phyloP scores from a whole-genome alignment of 1,140 invertebrate genomes.

The Drosophila azteca region DNA sequence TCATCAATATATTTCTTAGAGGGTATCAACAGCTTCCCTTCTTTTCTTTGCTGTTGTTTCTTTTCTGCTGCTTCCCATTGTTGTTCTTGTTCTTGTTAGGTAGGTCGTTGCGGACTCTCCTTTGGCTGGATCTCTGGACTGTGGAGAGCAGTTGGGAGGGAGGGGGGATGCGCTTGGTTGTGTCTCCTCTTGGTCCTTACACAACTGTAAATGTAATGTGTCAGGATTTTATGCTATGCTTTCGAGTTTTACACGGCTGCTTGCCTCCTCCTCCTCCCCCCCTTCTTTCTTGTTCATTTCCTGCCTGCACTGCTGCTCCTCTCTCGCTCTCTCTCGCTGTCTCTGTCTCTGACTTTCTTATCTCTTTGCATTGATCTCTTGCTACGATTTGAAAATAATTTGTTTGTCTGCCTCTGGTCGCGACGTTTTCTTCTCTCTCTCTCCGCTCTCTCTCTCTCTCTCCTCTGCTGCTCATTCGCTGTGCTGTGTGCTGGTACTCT shows the following conservation, averaged over 20 bases:
- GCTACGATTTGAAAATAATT: slow-evolving; percentile 72
- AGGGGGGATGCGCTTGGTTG: slow-evolving; percentile 17
- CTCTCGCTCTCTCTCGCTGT: slow-evolving; percentile 6
- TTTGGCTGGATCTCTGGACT: too few relatives aligned
- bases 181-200: slow-evolving; percentile 58
- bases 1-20: too few relatives aligned
- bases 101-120: slow-evolving; percentile 49
- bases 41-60: slow-evolving; percentile 8
- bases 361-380: slow-evolving; percentile 64
- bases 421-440: slow-evolving; percentile 17
- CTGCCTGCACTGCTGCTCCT: slow-evolving; percentile 29
- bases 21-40: not conserved
- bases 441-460: too few relatives aligned
- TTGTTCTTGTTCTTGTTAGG: slow-evolving; percentile 55
- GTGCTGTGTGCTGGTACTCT: not conserved
- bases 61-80: slow-evolving; percentile 13
- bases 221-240: slow-evolving; percentile 64
- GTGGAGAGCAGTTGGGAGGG: not conserved
- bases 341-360: slow-evolving; percentile 33
- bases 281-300: slow-evolving; percentile 14
- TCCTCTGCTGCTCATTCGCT: not conserved
- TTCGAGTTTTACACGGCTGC: slow-evolving; percentile 15
- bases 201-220: slow-evolving; percentile 77
- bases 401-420: slow-evolving; percentile 63
- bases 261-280: not conserved